Percentiles rank a stretch among this genome's conserved stretches.
phyloP scores from a whole-genome alignment of 1,140 invertebrate genomes.

The Drosophila takahashii region DNA sequence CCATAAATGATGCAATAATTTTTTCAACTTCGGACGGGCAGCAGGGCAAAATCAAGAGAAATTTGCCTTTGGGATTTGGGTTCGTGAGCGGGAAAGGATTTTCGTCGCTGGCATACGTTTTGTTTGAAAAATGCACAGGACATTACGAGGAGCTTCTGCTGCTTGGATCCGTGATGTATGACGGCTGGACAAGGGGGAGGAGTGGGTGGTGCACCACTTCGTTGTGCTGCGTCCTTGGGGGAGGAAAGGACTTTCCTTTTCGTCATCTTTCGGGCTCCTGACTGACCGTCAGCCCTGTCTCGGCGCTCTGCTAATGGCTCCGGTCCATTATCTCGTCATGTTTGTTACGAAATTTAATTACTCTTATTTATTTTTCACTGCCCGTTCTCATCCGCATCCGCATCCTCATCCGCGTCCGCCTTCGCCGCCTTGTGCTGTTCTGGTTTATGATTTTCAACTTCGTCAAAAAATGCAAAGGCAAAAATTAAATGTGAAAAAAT shows the following conservation, averaged over 20 bases:
- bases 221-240: slow-evolving; percentile 4
- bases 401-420: not conserved
- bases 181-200: slow-evolving; percentile 12
- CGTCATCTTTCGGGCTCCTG: slow-evolving; percentile 67
- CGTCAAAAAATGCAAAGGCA: slow-evolving; percentile 72
- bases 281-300: slow-evolving; percentile 47
- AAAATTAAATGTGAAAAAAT: slow-evolving; percentile 81
- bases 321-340: slow-evolving; percentile 84
- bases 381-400: slow-evolving; percentile 22
- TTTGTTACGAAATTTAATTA: slow-evolving; percentile 85
- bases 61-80: slow-evolving; percentile 62
- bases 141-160: slow-evolving; percentile 46
- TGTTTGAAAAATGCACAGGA: slow-evolving; percentile 55
- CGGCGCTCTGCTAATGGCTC: slow-evolving; percentile 77
- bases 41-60: slow-evolving; percentile 58
- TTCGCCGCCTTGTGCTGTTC: slow-evolving; percentile 32
- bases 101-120: slow-evolving; percentile 35
- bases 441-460: slow-evolving; percentile 78
- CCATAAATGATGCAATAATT: slow-evolving; percentile 66
- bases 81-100: slow-evolving; percentile 53
- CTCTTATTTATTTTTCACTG: slow-evolving; percentile 83
- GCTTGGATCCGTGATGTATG: slow-evolving; percentile 43
- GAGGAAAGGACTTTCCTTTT: slow-evolving; percentile 38
- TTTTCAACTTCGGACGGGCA: slow-evolving; percentile 52
- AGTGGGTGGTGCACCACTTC: slow-evolving; percentile 2